A percentile compares a stretch with the other conserved stretches of the same genome.
These are phyloP conservation scores for Nettapus auritus DNA, from an alignment of 2,113 vertebrate species.

Conservation along the genomic window DNA sequence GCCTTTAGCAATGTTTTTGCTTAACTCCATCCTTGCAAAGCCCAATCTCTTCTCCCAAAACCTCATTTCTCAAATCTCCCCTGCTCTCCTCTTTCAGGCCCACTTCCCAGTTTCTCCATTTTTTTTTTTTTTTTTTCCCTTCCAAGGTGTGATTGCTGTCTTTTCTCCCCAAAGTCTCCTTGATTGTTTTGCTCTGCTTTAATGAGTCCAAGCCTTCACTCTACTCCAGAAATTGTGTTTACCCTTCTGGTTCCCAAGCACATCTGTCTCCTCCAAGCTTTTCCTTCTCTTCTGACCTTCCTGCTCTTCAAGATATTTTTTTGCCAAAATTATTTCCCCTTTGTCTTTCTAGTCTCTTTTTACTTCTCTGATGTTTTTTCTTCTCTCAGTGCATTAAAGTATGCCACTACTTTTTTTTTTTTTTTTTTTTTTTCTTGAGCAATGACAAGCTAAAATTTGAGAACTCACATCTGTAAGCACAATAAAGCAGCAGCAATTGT, in stretches of 20 bases:
- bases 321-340: conserved; percentile 55
- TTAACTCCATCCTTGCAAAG: conserved; percentile 59
- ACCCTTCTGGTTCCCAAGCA: conserved; percentile 55
- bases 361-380: neutral
- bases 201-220: conserved; percentile 52
- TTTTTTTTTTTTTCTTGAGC: neutral
- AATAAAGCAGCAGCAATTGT: neutral
- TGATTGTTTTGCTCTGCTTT: conserved; percentile 59
- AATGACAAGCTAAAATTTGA: neutral
- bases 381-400: neutral
- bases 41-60: conserved; percentile 40
- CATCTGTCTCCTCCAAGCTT: conserved; percentile 61
- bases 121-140: conserved; percentile 2
- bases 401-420: neutral
- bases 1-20: conserved; percentile 55
- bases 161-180: conserved; percentile 60
- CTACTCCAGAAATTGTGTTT: conserved; percentile 55
- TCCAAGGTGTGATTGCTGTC: conserved; percentile 66
- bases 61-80: conserved; percentile 51
- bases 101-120: conserved; percentile 53
- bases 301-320: conserved; percentile 21
- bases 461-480: neutral
- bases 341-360: neutral
- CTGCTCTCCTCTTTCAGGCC: conserved; percentile 43
- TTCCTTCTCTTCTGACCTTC: conserved; percentile 55